Evolutionary conservation across 2,113 vertebrate genomes (phyloP), one percentile per base, ranked within the genome.

Genomic region (Nothocercus nigrocapillus): DNA sequence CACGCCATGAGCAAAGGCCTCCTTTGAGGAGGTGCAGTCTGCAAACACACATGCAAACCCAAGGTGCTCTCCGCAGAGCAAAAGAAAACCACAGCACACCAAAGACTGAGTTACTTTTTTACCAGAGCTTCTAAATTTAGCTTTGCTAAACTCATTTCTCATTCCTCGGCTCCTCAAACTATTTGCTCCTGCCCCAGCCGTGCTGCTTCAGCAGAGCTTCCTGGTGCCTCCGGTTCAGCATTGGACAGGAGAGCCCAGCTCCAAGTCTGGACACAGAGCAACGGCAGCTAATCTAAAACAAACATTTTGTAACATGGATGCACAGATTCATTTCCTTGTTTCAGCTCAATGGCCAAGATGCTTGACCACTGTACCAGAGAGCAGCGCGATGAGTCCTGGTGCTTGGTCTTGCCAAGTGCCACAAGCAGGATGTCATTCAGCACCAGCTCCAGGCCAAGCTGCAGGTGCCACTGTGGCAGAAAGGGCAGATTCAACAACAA

Each of bases 61-160:
- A 24, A 79, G 77, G 70, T 74, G 76, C 14, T 81, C 36, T 69
- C 56, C 5, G 32, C 27, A 30, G 4, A 62, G 68, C 34, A 9
- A 90, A 92, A 59, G 20, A 89, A 93, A 96, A 63, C 74, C 81
- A 62, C 62, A 36, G 36, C 9, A 34, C 81, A 5, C 66, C 17
- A 70, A 90, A 79, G 69, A 36, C 21, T 28, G 42, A 94, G 76
- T 25, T 76, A 69, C 62, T 79, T 80, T 62, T 86, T 89, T 73
- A 93, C 73, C 92, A 54, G 36, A 30, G n/a, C 4, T 28, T 47
- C 92, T 82, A 90, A 87, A 80, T 42, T 79, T 76, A 90, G 80
- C 77, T 74, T 54, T 42, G 47, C 77, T 86, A 49, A 49, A 49
- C 47, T 82, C 88, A 45, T 28, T 58, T 83, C 51, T 82, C 59